Base-by-base conservation (phyloP, 2,797 vertebrate genomes). In the Mastacembelus armatus region DNA sequence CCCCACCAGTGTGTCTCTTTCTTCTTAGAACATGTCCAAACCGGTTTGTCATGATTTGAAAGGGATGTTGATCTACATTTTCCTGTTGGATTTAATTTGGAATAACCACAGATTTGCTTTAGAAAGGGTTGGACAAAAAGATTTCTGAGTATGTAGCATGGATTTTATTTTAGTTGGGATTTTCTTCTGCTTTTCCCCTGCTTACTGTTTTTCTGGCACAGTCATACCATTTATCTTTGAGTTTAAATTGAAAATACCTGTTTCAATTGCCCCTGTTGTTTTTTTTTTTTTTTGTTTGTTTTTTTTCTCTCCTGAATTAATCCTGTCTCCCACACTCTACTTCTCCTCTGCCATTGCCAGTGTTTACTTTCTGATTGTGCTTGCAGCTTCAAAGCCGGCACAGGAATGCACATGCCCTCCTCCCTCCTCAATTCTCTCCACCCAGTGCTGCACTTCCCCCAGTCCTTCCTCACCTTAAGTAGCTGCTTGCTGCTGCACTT, bases 351-450 rank as follows among this genome's bases (percentile, higher is more conserved):
- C 79, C 72, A 71, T 30, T 55, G 72, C 71, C 52, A 64, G 57
- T 88, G 72, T 91, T 90, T 90, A 84, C 77, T 89, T 81, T 85
- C 56, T 85, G 59, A 67, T 72, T 63, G 77, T 66, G 71, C 84
- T 85, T 88, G 85, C 42, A 72, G 80, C 88, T 91, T 92, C 88
- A 91, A 92, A 92, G 88, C 68, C 72, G 63, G 77, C n/a, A 14
- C 69, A 84, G 84, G 88, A 89, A 91, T 90, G 88, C 29, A 12
- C 71, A 7, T 64, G 52, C 78, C 81, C 71, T 60, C 71, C 70
- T 72, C 77, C 74, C 71, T 49, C 43, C 48, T 47, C 38, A 66
- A 62, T 71, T 43, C 48, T 64, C 69, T 76, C 83, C 83, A 83
- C 86, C 83, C 77, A 84, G 12, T 63, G 77, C 84, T 84, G 64